These are phyloP conservation scores for Drosophila micromelanica DNA, from an alignment of 1,140 invertebrate species.

Conservation along the genomic window DNA sequence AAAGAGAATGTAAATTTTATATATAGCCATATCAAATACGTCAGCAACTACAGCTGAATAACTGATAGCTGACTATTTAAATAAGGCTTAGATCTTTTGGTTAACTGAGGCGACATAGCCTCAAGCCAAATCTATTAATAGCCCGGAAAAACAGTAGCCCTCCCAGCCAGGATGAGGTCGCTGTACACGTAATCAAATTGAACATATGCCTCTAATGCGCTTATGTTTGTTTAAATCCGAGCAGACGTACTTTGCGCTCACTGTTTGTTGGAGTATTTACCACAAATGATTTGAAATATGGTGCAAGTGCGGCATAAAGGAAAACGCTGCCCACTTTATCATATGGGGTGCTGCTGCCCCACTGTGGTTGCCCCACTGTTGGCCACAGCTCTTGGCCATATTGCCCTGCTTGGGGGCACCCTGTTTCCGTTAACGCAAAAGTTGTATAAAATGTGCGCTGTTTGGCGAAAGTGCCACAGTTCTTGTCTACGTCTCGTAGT, in stretches of 20 bases:
- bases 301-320: slow-evolving; percentile 73
- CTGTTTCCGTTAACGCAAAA: slow-evolving; percentile 6
- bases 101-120: not conserved
- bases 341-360: slow-evolving; percentile 19
- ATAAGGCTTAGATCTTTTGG: not conserved
- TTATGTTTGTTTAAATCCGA: slow-evolving; percentile 68
- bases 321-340: slow-evolving; percentile 37
- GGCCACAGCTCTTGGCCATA: not conserved
- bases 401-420: slow-evolving; percentile 9
- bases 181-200: slow-evolving; percentile 65
- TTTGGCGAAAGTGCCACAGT: slow-evolving; percentile 12
- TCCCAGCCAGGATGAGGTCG: slow-evolving; percentile 45
- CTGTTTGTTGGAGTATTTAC: slow-evolving; percentile 74
- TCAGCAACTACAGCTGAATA: not conserved
- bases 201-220: slow-evolving; percentile 70
- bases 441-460: slow-evolving; percentile 33
- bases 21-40: not conserved
- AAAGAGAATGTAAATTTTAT: no score
- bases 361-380: not conserved
- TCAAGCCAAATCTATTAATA: slow-evolving; percentile 26
- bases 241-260: slow-evolving; percentile 47
- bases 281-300: slow-evolving; percentile 78
- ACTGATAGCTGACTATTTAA: slow-evolving; percentile 4
- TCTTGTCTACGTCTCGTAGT: slow-evolving; percentile 18
- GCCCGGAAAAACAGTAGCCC: not conserved